phyloP scores from a whole-genome alignment of 2,113 vertebrate genomes.

The Hypanus sabinus region DNA sequence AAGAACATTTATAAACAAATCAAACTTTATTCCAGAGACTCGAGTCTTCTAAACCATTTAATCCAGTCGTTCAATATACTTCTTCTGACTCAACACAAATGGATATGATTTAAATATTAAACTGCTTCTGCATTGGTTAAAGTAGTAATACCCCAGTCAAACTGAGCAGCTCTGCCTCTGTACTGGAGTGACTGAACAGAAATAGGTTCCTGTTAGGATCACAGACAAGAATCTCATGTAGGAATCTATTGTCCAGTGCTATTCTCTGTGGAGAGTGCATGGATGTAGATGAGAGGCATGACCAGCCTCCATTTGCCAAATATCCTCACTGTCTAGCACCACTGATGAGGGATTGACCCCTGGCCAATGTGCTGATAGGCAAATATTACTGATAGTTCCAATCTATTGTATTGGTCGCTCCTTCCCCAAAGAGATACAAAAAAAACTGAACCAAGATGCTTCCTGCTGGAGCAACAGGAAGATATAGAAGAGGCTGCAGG shows the following conservation, averaged over 20 bases:
- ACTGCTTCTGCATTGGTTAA: not conserved
- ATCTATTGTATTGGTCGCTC: not conserved
- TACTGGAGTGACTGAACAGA: too few species aligned
- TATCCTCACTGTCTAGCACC: not conserved
- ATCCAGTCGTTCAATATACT: not conserved
- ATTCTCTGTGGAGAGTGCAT: not conserved
- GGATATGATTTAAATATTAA: not conserved
- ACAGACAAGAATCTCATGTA: not conserved
- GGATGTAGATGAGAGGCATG: not conserved
- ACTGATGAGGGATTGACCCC: not conserved
- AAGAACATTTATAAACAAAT: constrained; percentile 23
- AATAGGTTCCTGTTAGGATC: not conserved
- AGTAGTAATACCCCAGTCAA: not conserved
- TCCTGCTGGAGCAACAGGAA: not conserved
- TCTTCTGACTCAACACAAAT: not conserved
- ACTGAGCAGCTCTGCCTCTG: too few species aligned
- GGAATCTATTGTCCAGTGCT: not conserved
- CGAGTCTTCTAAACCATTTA: not conserved
- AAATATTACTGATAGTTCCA: not conserved
- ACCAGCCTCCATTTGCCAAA: not conserved
- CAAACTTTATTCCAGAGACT: not conserved
- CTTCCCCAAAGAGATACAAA: not conserved
- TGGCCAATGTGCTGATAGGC: not conserved
- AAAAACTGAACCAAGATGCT: not conserved
- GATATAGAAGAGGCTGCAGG: not conserved